Evolutionary conservation across 30 jellyfish, hydroid and myxozoan species (phyloP), one percentile per base, ranked within the genome.

Genomic region (Pseudorhiza aurosa): DNA sequence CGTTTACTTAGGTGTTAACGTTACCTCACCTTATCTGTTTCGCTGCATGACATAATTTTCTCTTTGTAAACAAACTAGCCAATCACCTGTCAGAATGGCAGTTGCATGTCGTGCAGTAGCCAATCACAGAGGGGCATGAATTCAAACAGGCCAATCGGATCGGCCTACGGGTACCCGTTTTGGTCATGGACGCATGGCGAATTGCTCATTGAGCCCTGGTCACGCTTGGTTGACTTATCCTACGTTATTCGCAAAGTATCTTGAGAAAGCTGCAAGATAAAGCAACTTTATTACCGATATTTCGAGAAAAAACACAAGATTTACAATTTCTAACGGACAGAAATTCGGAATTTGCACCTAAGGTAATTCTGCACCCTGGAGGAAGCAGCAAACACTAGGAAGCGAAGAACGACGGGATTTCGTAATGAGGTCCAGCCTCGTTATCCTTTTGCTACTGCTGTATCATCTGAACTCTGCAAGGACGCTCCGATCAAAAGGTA

Each of bases 181-280:
- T 62, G 89, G 30, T 63, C 89, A 77, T 45, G 89, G 63, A 19
- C 89, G 63, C 72, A 29, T n/a, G 33, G 32, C 17, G 65, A 58
- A 44, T 62, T 77, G 82, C 82, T 44, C 89, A 77, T 2, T 77
- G 89, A 77, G n/a, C 63, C 63, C 21, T 24, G 45, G 81, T 45
- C 81, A 77, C 63, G 53, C 82, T 36, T 47, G 67, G 18, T 4
- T 32, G 69, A 47, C 12, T 58, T 24, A 4, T 21, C 62, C 89
- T 77, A 77, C 89, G 89, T 77, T 77, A 77, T 62, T 39, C 60
- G 57, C 28, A 18, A 77, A 50, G 72, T 77, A 77, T 77, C 89
- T 49, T 55, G 44, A n/a, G n/a, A 65, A 19, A 14, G 18, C 17
- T 59, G 51, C 51, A 64, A 29, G 51, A 45, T 21, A 72, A 77